phyloP scores from a whole-genome alignment of 2,888 invertebrate genomes.

The Itoplectis maculator region DNA sequence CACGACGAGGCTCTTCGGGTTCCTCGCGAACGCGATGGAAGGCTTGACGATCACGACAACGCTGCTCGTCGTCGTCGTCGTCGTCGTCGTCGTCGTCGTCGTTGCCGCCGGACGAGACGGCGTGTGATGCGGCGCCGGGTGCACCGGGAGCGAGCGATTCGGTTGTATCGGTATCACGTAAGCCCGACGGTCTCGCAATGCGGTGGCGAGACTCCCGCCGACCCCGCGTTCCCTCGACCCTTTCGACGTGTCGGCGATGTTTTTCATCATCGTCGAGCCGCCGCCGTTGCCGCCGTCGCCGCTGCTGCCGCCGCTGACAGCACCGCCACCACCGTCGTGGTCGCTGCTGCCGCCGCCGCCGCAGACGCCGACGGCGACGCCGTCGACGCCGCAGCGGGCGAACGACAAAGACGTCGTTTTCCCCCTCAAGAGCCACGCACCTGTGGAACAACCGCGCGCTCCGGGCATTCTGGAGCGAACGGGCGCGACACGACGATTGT shows the following conservation, averaged over 20 bases:
- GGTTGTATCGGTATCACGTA: constrained; percentile 79
- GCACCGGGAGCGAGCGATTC: constrained; percentile 79
- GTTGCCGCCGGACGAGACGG: constrained; percentile 57
- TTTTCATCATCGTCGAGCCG: constrained; percentile 41
- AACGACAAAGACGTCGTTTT: constrained; percentile 39
- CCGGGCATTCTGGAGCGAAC: constrained; percentile 3
- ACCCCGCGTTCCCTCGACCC: constrained; percentile 30
- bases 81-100: too few relatives aligned
- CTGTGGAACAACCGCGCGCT: constrained; percentile 44
- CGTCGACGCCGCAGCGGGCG: neutral
- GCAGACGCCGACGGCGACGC: too few relatives aligned
- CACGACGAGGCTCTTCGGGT: neutral
- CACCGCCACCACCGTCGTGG: too few relatives aligned
- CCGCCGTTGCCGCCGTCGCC: neutral
- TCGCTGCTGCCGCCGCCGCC: too few relatives aligned
- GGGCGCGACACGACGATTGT: neutral
- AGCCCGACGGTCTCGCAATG: constrained; percentile 75
- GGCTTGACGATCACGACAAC: constrained; percentile 24
- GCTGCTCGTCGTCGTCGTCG: too few relatives aligned
- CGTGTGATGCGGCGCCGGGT: constrained; percentile 77
- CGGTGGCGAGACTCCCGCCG: constrained; percentile 73
- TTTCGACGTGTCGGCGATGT: constrained; percentile 27
- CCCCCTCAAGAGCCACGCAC: constrained; percentile 46
- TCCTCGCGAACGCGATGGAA: constrained; percentile 21
- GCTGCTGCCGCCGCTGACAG: too few relatives aligned